A percentile compares a stretch with the other conserved stretches of the same genome.
These are phyloP conservation scores for Paracyclopina nana DNA, from an alignment of 1,140 invertebrate genomes.

Conservation along the genomic window DNA sequence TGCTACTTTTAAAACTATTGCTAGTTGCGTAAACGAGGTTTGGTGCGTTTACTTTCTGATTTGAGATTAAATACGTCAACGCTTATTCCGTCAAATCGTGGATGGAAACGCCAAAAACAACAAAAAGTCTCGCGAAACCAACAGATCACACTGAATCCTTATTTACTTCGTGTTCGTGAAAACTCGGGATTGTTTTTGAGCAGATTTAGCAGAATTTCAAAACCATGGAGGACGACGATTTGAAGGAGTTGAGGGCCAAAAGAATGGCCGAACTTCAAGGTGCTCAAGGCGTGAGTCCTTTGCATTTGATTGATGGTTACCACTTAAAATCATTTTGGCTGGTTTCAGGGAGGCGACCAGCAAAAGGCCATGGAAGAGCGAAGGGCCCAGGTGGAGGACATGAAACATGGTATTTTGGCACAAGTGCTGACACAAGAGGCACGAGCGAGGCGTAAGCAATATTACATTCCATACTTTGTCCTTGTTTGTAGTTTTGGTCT, in stretches of 20 bases:
- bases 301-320: neutral
- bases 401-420: neutral
- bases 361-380: neutral
- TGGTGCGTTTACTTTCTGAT: too few relatives aligned
- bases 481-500: constrained; percentile 20
- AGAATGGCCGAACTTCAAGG: constrained; percentile 2
- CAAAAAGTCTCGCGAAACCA: too few relatives aligned
- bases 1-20: too few relatives aligned
- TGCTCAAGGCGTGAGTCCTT: neutral
- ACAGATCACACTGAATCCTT: too few relatives aligned
- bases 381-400: neutral
- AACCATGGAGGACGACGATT: constrained; percentile 1
- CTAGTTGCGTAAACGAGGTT: too few relatives aligned
- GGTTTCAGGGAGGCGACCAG: neutral
- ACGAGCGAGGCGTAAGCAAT: neutral
- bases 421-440: neutral
- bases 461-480: neutral
- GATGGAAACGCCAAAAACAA: too few relatives aligned
- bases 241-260: neutral
- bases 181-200: too few relatives aligned
- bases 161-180: too few relatives aligned
- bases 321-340: neutral
- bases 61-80: too few relatives aligned
- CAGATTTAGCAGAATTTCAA: too few relatives aligned
- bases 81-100: too few relatives aligned